Percentiles rank a stretch among this genome's conserved stretches.
These are phyloP conservation scores for Papilio demoleus DNA, from an alignment of 2,888 invertebrate genomes.

Conservation along the genomic window DNA sequence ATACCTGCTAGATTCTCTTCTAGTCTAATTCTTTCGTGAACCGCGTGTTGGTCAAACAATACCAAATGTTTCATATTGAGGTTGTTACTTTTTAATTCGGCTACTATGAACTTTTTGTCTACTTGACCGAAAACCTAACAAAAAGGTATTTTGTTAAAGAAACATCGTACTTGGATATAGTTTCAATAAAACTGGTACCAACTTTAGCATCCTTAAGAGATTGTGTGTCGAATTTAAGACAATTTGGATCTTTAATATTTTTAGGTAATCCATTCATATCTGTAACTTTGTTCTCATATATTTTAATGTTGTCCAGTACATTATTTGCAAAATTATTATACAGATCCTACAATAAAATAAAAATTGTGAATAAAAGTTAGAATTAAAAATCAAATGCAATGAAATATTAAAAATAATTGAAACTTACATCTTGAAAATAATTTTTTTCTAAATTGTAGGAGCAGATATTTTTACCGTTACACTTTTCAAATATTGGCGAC, in stretches of 20 bases:
- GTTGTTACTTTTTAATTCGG: constrained; percentile 60
- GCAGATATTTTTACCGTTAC: constrained; percentile 52
- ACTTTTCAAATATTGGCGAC: constrained; percentile 80
- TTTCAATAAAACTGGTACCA: constrained; percentile 33
- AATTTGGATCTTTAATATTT: constrained; percentile 58
- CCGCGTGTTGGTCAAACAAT: constrained; percentile 94
- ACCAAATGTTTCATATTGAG: constrained; percentile 68
- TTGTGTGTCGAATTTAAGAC: constrained; percentile 62
- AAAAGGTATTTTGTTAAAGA: neutral
- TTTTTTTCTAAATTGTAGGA: constrained; percentile 54
- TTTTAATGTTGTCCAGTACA: constrained; percentile 72
- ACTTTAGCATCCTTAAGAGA: constrained; percentile 65
- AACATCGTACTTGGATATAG: neutral
- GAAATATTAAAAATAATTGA: neutral
- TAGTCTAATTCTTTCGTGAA: constrained; percentile 91
- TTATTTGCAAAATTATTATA: constrained; percentile 75
- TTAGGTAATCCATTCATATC: constrained; percentile 58
- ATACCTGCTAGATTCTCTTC: constrained; percentile 87
- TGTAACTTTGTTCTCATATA: constrained; percentile 65
- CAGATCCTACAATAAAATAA: constrained; percentile 58
- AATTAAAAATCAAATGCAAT: too few species aligned
- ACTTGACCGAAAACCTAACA: constrained; percentile 88
- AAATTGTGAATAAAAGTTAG: neutral
- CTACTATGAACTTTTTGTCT: constrained; percentile 88
- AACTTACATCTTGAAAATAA: constrained; percentile 68